These are phyloP conservation scores for Hippocampus abdominalis DNA, from an alignment of 2,113 vertebrate genomes.

Conservation along the genomic window DNA sequence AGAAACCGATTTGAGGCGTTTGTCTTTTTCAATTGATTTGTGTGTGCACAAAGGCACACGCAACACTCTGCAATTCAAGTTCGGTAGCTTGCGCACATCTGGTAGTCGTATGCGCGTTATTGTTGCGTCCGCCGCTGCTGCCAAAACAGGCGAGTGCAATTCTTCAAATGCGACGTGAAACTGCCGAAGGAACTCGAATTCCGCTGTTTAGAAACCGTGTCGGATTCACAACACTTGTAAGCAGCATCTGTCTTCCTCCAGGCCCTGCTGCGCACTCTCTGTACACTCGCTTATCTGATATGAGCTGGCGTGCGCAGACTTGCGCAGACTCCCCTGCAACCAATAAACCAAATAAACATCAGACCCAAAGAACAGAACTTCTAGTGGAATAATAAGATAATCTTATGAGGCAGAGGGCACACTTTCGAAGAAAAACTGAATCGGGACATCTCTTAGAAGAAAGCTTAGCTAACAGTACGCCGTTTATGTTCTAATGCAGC, in stretches of 20 bases:
- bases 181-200: not conserved
- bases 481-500: constrained; percentile 37
- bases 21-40: not conserved
- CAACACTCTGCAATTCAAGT: not conserved
- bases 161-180: not conserved
- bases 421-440: constrained; percentile 24
- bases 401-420: constrained; percentile 19
- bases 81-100: not conserved
- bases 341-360: constrained; percentile 32
- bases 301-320: constrained; percentile 45
- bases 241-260: constrained; percentile 10
- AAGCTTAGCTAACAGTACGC: constrained; percentile 40
- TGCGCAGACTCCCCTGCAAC: constrained; percentile 28
- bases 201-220: not conserved
- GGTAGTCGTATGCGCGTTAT: not conserved
- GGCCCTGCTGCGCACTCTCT: constrained; percentile 1
- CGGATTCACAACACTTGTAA: not conserved
- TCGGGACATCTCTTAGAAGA: constrained; percentile 25
- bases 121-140: not conserved
- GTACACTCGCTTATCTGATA: constrained; percentile 9
- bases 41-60: not conserved
- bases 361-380: not conserved
- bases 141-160: not conserved
- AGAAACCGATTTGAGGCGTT: not conserved
- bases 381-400: constrained; percentile 2